These are phyloP conservation scores for Nysson spinosus DNA, from an alignment of 2,888 invertebrate genomes.

Conservation along the genomic window DNA sequence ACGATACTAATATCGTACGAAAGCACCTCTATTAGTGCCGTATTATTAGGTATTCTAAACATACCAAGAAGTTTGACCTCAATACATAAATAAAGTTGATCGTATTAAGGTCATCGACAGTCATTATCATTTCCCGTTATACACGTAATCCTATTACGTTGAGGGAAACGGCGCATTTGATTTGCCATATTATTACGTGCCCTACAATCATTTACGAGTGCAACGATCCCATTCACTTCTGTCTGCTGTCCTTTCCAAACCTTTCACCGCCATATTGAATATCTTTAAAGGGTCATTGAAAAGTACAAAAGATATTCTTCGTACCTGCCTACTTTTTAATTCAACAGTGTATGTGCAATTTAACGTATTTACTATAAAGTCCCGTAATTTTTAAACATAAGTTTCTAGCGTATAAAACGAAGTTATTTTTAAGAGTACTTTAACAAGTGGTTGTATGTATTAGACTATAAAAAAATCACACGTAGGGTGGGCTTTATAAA, in stretches of 20 bases:
- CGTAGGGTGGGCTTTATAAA: background rate
- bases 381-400: too few relatives aligned
- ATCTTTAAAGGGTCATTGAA: conserved; percentile 18
- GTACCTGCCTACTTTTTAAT: background rate
- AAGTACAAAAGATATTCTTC: conserved; percentile 13
- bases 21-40: background rate
- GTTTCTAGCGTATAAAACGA: too few relatives aligned
- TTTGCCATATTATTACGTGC: conserved; percentile 10
- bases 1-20: too few relatives aligned
- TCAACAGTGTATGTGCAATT: background rate
- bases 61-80: background rate
- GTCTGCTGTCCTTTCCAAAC: background rate
- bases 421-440: background rate
- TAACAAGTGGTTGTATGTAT: background rate
- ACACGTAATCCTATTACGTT: conserved; percentile 16
- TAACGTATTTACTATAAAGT: too few relatives aligned
- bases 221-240: conserved; percentile 49
- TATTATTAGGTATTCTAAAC: background rate
- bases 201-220: conserved; percentile 18
- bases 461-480: background rate
- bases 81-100: conserved; percentile 6
- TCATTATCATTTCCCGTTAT: conserved; percentile 26
- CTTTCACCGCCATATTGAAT: conserved; percentile 40
- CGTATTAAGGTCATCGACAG: conserved; percentile 12
- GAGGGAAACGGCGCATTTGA: conserved; percentile 9